Base-by-base conservation (phyloP, 2,113 vertebrate species). In the Nerophis lumbriciformis region DNA sequence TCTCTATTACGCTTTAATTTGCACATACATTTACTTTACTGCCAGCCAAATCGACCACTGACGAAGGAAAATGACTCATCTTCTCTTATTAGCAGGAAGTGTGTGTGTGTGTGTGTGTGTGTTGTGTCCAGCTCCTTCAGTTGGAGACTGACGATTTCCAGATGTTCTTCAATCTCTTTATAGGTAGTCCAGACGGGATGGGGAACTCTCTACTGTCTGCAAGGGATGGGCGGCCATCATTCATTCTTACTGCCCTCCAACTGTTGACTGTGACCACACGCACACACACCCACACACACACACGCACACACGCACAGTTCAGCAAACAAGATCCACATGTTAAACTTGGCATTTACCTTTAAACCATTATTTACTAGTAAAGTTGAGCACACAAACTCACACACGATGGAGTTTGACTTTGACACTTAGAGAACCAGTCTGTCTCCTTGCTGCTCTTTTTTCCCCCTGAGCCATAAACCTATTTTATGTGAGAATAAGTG, bases 401-500 rank as follows among this genome's bases (percentile, higher is more conserved):
- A 61, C 56, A 59, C 53, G 68, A 76, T 73, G 52, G 59, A 69
- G 73, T 66, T 77, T 77, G 66, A 63, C 73, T 65, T 79, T 68
- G 69, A 69, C 77, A 72, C 38, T 8, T 73, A 39, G 35, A 49
- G 69, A 49, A 77, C 66, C 7, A 53, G 55, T 47, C 53, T 6
- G 50, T 71, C 67, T 15, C 45, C 66, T 37, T 35, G 19, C 50
- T 48, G 38, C 19, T 45, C 52, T 59, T 55, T 51, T 38, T 61
- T 38, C 5, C 59, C 35, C 51, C 65, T 4, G 36, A 63, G 63
- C 63, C 65, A 76, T 79, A 78, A 85, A 85, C 53, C 13, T 37
- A 60, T 64, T 84, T 87, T 79, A 87, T 85, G 85, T 79, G 81
- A 84, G 76, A 85, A 84, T 85, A 87, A 87, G 79, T 82, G 85